Evolutionary conservation across 2,888 invertebrate species (phyloP), one percentile per base, ranked within the genome.

Genomic region (Selenia dentaria): DNA sequence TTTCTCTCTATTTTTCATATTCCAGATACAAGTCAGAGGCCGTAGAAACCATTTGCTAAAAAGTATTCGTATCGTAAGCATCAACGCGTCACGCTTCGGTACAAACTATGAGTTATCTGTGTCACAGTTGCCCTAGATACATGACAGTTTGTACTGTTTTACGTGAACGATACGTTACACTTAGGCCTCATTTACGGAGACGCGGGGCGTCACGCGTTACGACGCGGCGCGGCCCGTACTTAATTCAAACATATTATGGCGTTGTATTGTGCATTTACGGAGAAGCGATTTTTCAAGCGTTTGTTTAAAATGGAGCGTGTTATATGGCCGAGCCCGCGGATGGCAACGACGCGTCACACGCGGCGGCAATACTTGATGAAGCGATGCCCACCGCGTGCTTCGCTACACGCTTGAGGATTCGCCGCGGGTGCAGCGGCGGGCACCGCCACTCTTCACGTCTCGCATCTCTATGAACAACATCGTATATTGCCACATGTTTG

Each of bases 401-500:
- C 18, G 20, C 11, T 33, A n/a, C n/a, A n/a, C n/a, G n/a, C n/a
- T n/a, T n/a, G 26, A 33, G 34, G 14, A 20, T 27, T 5, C 42
- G 14, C n/a, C 24, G 29, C 25, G 28, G 28, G 35, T 25, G 25
- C 36, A n/a, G 36, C 31, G 34, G 26, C 26, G 41, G 34, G 27
- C 34, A 12, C 22, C 18, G 36, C 16, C 16, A 29, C 34, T 26
- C 36, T 43, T 43, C 31, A 22, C 35, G 35, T 13, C 29, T 43
- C 29, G 42, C 31, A 6, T 35, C 20, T 36, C 35, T 43, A 43
- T 43, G 13, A 43, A 43, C 28, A 43, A 27, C 34, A 24, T 40
- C 40, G 25, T 40, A 20, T 20, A 20, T 6, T 20, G 20, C 16
- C 3, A 16, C 4, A 16, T 16, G 16, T 4, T 16, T 20, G 20